A percentile compares a stretch with the other conserved stretches of the same genome.
phyloP scores from a whole-genome alignment of 2,888 invertebrate species.

The Clepsis dumicolana region DNA sequence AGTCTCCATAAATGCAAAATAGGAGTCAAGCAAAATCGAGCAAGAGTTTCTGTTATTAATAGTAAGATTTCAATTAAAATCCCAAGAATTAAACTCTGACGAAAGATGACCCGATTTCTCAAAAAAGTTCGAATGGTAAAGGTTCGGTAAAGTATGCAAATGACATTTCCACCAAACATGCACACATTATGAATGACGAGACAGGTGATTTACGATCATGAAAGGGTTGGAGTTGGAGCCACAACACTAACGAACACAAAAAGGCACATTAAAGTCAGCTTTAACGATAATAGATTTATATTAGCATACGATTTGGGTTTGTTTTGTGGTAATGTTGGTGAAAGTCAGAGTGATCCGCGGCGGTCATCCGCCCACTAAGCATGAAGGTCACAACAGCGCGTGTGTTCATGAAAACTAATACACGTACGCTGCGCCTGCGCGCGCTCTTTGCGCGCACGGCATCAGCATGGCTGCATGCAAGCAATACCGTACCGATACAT shows the following conservation, averaged over 20 bases:
- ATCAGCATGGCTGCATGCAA: neutral
- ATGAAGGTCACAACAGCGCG: slow-evolving; percentile 70
- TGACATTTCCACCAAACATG: slow-evolving; percentile 37
- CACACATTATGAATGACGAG: slow-evolving; percentile 36
- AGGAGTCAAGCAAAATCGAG: neutral
- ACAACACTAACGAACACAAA: slow-evolving; percentile 28
- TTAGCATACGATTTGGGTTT: slow-evolving; percentile 46
- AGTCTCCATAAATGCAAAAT: too few species aligned
- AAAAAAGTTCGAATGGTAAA: slow-evolving; percentile 1
- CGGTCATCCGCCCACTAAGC: slow-evolving; percentile 77
- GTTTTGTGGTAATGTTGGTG: slow-evolving; percentile 69
- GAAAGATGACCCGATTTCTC: neutral
- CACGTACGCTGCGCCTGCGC: slow-evolving; percentile 20
- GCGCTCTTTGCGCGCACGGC: neutral
- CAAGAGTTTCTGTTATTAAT: too few species aligned
- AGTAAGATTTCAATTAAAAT: neutral
- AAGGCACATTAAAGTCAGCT: slow-evolving; percentile 1
- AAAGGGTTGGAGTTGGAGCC: slow-evolving; percentile 26
- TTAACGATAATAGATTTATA: slow-evolving; percentile 29
- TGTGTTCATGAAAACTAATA: slow-evolving; percentile 30
- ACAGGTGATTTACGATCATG: slow-evolving; percentile 31
- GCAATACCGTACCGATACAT: neutral
- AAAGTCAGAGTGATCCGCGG: slow-evolving; percentile 68
- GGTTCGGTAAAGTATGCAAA: slow-evolving; percentile 22
- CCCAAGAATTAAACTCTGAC: neutral